Evolutionary conservation across 2,797 vertebrate genomes (phyloP), one percentile per base, ranked within the genome.

Genomic region (Sebastes baramenuke): DNA sequence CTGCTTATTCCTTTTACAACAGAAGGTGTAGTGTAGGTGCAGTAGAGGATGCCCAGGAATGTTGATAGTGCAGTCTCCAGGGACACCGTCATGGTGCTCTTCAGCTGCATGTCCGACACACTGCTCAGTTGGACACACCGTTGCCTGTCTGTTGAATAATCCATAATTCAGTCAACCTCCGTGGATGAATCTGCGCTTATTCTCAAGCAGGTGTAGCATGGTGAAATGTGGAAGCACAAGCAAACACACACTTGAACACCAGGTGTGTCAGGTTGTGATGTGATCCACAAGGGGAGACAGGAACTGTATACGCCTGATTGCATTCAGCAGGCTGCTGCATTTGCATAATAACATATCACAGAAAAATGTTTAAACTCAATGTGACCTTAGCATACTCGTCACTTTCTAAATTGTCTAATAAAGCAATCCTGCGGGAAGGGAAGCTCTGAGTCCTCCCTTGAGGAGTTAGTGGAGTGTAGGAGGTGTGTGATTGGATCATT

Each of bases 401-500:
- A 68, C 36, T 66, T 77, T 74, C 87, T 67, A 79, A 79, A 56
- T 30, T 42, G 64, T 67, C 60, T 67, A 87, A 77, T 84, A 58
- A 66, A 84, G 73, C 71, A 72, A 61, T 72, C 56, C 61, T 73
- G 14, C 5, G 25, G 22, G 32, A 22, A 64, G 29, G n/a, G 25
- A 49, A 62, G 30, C 52, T 29, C 27, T 54, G 38, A 72, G 59
- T 58, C 9, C n/a, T 81, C 38, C 32, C 64, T 70, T 20, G 67
- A 64, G 42, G 84, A 83, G 82, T 71, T 74, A 79, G 61, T 83
- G 80, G 76, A 58, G 81, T 71, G 78, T 82, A 77, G 64, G 67
- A 83, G 61, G 79, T 84, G 61, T 92, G 83, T 83, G 85, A 86
- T 71, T 77, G 86, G 83, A 76, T 92, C 92, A 92, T 94, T 94